Evolutionary conservation across 2,888 invertebrate species (phyloP).

Genomic region (Stictocephala bisonia): DNA sequence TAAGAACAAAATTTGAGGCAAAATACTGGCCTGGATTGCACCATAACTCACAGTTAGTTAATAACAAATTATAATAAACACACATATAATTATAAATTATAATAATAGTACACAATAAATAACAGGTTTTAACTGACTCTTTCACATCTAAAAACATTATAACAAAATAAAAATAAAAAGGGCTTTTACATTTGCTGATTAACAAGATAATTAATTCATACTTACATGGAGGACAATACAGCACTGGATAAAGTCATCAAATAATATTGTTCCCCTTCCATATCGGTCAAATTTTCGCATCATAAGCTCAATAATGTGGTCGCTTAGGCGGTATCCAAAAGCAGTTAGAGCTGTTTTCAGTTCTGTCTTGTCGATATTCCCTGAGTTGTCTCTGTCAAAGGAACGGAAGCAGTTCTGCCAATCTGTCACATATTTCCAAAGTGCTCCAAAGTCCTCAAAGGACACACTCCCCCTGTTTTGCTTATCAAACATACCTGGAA

Average conservation of each 20-base stretch:
- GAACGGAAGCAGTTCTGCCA: conserved; percentile 97
- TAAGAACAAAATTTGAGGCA: too few relatives aligned
- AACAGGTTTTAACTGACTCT: too few relatives aligned
- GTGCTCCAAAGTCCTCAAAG: conserved; percentile 94
- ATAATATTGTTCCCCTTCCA: conserved; percentile 90
- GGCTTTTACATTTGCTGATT: too few relatives aligned
- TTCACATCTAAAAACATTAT: too few relatives aligned
- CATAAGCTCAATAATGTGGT: conserved; percentile 81
- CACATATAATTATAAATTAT: too few relatives aligned
- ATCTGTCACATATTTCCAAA: conserved; percentile 98
- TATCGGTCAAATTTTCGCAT: conserved; percentile 94
- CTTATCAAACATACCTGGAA: conserved; percentile 79
- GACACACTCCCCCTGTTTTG: conserved; percentile 89
- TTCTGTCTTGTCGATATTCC: conserved; percentile 92
- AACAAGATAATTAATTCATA: too few relatives aligned
- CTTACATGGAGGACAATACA: conserved; percentile 84
- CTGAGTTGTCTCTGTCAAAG: conserved; percentile 92
- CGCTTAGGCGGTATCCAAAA: conserved; percentile 91
- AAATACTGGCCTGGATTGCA: too few relatives aligned
- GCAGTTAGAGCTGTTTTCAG: conserved; percentile 89
- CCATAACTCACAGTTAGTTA: too few relatives aligned
- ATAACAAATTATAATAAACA: too few relatives aligned
- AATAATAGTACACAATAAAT: too few relatives aligned
- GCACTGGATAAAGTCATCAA: conserved; percentile 99
- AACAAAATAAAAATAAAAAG: too few relatives aligned